phyloP scores from a whole-genome alignment of 2,797 vertebrate genomes.

The Peromyscus melanophrys region DNA sequence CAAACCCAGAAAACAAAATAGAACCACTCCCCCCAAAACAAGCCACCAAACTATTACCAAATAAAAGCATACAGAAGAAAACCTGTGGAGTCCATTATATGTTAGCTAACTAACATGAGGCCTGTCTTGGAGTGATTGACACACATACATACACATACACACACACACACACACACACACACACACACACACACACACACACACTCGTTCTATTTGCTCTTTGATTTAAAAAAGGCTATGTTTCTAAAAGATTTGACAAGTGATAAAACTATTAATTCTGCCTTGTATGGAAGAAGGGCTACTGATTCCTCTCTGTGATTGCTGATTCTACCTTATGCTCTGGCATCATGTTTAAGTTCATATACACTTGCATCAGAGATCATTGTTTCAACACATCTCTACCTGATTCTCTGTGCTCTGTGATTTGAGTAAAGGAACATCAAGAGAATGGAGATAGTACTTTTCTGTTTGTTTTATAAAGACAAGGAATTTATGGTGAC shows the following conservation, averaged over 20 bases:
- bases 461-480: background rate
- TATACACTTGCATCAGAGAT: background rate
- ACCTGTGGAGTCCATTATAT: background rate
- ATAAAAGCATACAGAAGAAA: background rate
- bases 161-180: too few relatives aligned
- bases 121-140: background rate
- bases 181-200: too few relatives aligned
- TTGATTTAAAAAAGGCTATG: background rate
- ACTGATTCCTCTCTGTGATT: background rate
- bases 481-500: background rate
- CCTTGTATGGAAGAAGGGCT: background rate
- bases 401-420: background rate
- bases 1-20: background rate
- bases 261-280: background rate
- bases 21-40: background rate
- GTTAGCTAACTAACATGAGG: background rate
- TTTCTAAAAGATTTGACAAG: slow-evolving; percentile 12
- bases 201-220: background rate
- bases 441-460: background rate
- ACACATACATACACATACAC: too few relatives aligned
- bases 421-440: slow-evolving; percentile 15
- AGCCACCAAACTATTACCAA: background rate
- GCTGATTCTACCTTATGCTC: background rate
- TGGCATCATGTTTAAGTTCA: background rate
- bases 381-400: background rate